Conservation (phyloP, 2,797 vertebrate species). For the Paedocypris micromegethes region DNA sequence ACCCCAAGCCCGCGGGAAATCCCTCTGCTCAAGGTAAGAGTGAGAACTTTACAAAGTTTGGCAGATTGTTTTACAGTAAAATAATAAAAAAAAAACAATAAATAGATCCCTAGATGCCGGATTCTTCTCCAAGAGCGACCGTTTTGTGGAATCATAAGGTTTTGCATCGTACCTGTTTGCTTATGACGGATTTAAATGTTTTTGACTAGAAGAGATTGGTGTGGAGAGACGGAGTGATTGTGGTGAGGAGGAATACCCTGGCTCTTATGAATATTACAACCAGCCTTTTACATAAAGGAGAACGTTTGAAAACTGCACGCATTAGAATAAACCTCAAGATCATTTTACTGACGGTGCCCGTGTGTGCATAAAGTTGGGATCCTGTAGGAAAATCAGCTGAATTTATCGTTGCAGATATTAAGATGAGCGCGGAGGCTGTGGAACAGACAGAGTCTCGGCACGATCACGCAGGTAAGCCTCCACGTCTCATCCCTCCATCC, state of each 20-base stretch:
- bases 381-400: constrained; percentile 86
- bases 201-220: constrained; percentile 45
- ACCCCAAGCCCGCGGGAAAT: neutral
- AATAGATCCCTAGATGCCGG: neutral
- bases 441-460: constrained; percentile 77
- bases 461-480: constrained; percentile 81
- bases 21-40: constrained; percentile 35
- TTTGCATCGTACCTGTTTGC: constrained; percentile 32
- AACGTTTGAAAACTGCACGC: constrained; percentile 77
- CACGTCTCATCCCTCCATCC: too few relatives aligned
- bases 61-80: too few relatives aligned
- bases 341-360: constrained; percentile 77
- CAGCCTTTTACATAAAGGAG: constrained; percentile 62
- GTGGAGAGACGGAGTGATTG: constrained; percentile 36
- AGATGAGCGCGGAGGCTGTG: constrained; percentile 88
- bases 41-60: constrained; percentile 10
- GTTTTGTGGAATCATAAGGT: constrained; percentile 39
- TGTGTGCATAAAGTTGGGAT: constrained; percentile 74
- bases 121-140: constrained; percentile 21
- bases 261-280: constrained; percentile 83
- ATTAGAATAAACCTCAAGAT: constrained; percentile 84
- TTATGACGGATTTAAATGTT: constrained; percentile 45
- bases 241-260: constrained; percentile 54
- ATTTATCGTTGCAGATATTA: constrained; percentile 88
- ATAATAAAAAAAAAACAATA: too few relatives aligned